These are phyloP conservation scores for Theocolax elegans DNA, from an alignment of 1,140 invertebrate genomes.

Conservation along the genomic window DNA sequence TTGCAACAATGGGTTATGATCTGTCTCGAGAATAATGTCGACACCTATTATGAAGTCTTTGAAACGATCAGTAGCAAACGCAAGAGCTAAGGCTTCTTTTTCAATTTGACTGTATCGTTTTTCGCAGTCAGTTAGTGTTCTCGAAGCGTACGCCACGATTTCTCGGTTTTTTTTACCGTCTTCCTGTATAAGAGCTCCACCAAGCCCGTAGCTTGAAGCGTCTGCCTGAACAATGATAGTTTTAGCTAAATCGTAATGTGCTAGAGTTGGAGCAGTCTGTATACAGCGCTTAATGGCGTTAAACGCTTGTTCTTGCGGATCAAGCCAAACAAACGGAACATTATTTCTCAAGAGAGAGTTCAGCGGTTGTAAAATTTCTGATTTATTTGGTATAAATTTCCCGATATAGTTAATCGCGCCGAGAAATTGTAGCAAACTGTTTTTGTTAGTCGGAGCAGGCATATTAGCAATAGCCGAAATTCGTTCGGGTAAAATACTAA, in stretches of 20 bases:
- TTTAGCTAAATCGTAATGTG: constrained; percentile 39
- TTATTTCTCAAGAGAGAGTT: constrained; percentile 42
- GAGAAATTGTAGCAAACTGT: constrained; percentile 53
- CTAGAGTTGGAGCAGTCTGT: constrained; percentile 23
- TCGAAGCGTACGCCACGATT: constrained; percentile 46
- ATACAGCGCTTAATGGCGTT: constrained; percentile 32
- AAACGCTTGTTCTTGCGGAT: constrained; percentile 40
- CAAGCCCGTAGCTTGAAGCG: constrained; percentile 43
- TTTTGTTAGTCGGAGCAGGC: constrained; percentile 51
- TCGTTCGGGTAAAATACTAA: constrained; percentile 50
- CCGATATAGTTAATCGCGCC: constrained; percentile 45
- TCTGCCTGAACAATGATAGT: constrained; percentile 44
- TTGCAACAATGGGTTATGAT: constrained; percentile 50
- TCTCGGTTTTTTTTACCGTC: not conserved
- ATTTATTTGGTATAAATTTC: constrained; percentile 45
- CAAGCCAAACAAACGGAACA: constrained; percentile 36
- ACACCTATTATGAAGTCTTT: constrained; percentile 51
- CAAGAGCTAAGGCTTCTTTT: no score
- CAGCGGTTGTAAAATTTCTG: constrained; percentile 45
- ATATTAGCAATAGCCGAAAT: constrained; percentile 50
- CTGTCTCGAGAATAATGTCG: constrained; percentile 48
- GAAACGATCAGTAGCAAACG: no score
- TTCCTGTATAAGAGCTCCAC: constrained; percentile 33
- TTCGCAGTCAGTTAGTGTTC: constrained; percentile 47
- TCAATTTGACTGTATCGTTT: no score